Conservation (phyloP, 2,797 vertebrate species). For the Acrossocheilus wenchowensis region DNA sequence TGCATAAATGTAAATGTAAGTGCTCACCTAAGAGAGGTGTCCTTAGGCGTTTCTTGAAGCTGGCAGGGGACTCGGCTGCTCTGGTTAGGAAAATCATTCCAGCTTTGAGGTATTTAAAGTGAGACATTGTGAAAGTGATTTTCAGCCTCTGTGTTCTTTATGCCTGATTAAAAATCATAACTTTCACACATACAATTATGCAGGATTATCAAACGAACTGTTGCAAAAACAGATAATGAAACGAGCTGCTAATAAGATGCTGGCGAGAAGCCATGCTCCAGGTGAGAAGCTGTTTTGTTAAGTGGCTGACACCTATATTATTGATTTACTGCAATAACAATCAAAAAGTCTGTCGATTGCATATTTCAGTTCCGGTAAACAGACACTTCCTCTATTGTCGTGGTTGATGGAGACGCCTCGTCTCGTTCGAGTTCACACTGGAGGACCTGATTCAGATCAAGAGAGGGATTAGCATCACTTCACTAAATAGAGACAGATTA, state of each 20-base stretch:
- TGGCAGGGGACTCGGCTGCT: not conserved
- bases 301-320: not conserved
- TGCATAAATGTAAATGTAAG: no score
- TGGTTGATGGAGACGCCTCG: conserved; percentile 2
- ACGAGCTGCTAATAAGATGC: not conserved
- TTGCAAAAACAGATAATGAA: conserved; percentile 6
- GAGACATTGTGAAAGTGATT: not conserved
- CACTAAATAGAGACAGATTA: conserved; percentile 33
- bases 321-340: conserved; percentile 12
- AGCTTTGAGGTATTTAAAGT: not conserved
- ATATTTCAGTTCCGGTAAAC: not conserved
- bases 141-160: conserved; percentile 6
- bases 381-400: not conserved
- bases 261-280: not conserved
- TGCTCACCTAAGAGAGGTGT: not conserved
- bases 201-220: conserved; percentile 24
- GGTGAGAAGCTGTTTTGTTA: conserved; percentile 2
- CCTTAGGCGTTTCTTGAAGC: conserved; percentile 6
- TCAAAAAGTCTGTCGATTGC: not conserved
- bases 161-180: conserved; percentile 11
- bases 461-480: conserved; percentile 37
- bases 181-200: not conserved
- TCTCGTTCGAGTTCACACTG: conserved; percentile 27
- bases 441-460: conserved; percentile 44
- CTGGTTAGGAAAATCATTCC: not conserved